Evolutionary conservation across 1,140 invertebrate species (phyloP).

Genomic region (Trachymyrmex septentrionalis): DNA sequence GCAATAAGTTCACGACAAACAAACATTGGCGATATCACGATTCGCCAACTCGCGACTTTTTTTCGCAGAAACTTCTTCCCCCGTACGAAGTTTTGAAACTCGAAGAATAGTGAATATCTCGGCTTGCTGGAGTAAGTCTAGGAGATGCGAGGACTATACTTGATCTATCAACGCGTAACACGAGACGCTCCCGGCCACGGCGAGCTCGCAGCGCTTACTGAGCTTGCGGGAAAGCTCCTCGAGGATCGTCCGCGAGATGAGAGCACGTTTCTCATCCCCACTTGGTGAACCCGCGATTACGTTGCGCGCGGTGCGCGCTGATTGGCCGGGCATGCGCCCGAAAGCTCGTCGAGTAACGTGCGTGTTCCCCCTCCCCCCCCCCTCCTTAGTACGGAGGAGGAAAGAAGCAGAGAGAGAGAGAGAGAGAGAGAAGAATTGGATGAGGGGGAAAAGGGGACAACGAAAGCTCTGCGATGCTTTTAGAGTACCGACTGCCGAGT

Average conservation of each 20-base stretch:
- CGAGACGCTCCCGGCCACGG: slow-evolving; percentile 72
- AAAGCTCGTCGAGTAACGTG: slow-evolving; percentile 43
- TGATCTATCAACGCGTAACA: slow-evolving; percentile 12
- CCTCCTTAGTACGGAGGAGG: neutral
- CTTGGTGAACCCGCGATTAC: slow-evolving; percentile 44
- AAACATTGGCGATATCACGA: slow-evolving; percentile 34
- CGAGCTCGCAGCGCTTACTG: slow-evolving; percentile 83
- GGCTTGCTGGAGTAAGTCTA: neutral
- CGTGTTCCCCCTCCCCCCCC: slow-evolving; percentile 31
- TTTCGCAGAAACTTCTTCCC: neutral
- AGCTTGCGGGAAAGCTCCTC: slow-evolving; percentile 73
- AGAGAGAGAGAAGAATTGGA: neutral
- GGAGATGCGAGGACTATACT: neutral
- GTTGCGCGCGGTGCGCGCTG: slow-evolving; percentile 60
- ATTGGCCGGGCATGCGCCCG: slow-evolving; percentile 57
- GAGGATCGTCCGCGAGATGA: slow-evolving; percentile 65
- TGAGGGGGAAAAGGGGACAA: slow-evolving; percentile 24
- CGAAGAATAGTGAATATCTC: neutral
- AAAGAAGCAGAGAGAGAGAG: neutral
- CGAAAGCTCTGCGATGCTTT: slow-evolving; percentile 64
- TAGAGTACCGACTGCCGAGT: slow-evolving; percentile 66
- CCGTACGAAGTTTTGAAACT: slow-evolving; percentile 29
- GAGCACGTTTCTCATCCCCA: slow-evolving; percentile 79
- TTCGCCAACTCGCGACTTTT: slow-evolving; percentile 1
- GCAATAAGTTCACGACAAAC: slow-evolving; percentile 1